These are phyloP conservation scores for Mustelus asterias DNA, from an alignment of 2,113 vertebrate genomes.

Conservation along the genomic window DNA sequence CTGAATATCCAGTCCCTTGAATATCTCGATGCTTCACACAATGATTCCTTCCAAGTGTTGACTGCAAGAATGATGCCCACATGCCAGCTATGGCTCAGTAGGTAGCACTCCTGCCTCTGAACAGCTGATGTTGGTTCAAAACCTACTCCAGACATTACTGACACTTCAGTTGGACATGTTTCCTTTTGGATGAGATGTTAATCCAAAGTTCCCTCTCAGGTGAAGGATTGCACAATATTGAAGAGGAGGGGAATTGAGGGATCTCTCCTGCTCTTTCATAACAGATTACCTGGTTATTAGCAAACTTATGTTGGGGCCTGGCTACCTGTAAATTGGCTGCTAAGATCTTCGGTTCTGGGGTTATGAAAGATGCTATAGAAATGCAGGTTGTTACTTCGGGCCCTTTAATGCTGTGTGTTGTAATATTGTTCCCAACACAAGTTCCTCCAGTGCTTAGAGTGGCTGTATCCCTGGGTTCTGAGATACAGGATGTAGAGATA, in stretches of 20 bases:
- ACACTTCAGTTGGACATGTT: too few species aligned
- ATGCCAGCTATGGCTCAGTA: not conserved
- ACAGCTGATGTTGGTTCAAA: too few species aligned
- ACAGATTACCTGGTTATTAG: not conserved
- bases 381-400: not conserved
- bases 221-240: too few species aligned
- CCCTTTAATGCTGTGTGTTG: not conserved
- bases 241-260: too few species aligned
- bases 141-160: too few species aligned
- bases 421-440: not conserved
- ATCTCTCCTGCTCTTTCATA: not conserved
- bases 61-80: not conserved
- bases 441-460: not conserved
- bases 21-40: not conserved
- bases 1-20: not conserved
- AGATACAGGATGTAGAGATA: not conserved
- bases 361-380: not conserved
- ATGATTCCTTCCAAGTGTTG: not conserved
- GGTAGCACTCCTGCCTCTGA: not conserved
- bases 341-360: not conserved
- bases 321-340: not conserved
- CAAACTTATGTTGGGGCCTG: too few species aligned
- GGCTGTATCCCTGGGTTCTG: not conserved
- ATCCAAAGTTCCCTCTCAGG: too few species aligned
- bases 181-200: too few species aligned